Percentiles rank a stretch among this genome's conserved stretches.
These are phyloP conservation scores for Chymomyza amoena DNA, from an alignment of 2,888 invertebrate genomes.

Conservation along the genomic window DNA sequence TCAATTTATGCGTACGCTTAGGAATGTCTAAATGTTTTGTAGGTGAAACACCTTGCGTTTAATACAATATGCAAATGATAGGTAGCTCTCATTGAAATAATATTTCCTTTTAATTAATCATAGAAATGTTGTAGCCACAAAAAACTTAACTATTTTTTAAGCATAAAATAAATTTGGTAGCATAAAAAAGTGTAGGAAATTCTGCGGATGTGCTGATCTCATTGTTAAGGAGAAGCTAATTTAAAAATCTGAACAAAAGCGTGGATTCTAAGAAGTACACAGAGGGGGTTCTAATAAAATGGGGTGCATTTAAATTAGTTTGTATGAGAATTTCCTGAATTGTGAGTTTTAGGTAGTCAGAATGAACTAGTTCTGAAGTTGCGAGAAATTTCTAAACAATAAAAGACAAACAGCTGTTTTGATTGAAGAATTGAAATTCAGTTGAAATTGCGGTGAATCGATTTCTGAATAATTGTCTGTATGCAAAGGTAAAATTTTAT, in stretches of 20 bases:
- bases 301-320: not conserved
- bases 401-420: not conserved
- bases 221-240: slow-evolving; percentile 35
- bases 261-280: slow-evolving; percentile 17
- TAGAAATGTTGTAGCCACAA: slow-evolving; percentile 16
- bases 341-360: no score
- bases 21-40: not conserved
- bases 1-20: not conserved
- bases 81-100: slow-evolving; percentile 8
- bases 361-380: no score
- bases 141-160: not conserved
- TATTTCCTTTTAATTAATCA: slow-evolving; percentile 61
- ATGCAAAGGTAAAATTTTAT: no score
- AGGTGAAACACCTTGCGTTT: slow-evolving; percentile 10
- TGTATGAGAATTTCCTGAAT: not conserved
- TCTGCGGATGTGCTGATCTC: slow-evolving; percentile 64
- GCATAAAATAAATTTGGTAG: not conserved
- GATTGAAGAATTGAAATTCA: not conserved
- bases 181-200: slow-evolving; percentile 26
- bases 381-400: no score
- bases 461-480: no score
- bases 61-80: slow-evolving; percentile 17
- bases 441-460: not conserved
- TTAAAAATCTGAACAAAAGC: not conserved
- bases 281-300: not conserved